Conservation (phyloP, 2,113 vertebrate species). For the Xiphophorus maculatus region DNA sequence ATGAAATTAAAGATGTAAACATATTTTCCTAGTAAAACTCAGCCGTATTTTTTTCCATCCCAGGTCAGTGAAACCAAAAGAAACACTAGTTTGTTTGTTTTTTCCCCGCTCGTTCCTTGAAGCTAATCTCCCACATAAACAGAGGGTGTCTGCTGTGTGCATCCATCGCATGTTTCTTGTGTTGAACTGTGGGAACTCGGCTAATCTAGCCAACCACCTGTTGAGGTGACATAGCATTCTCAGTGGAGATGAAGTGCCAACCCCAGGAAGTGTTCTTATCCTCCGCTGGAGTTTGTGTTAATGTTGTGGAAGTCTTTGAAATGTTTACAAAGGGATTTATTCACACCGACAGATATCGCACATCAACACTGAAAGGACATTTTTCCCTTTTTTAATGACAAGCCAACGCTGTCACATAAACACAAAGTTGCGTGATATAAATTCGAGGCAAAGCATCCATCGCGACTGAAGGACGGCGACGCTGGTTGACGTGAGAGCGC, state of each 20-base stretch:
- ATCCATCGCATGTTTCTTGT: slow-evolving; percentile 13
- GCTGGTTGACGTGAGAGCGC: slow-evolving; percentile 22
- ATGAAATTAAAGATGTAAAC: not conserved
- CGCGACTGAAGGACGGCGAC: slow-evolving; percentile 13
- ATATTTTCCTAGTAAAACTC: not conserved
- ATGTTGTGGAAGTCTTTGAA: slow-evolving; percentile 15
- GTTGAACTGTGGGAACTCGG: slow-evolving; percentile 19
- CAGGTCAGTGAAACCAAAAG: not conserved
- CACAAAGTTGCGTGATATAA: slow-evolving; percentile 7
- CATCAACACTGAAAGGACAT: not conserved
- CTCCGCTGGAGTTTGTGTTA: not conserved
- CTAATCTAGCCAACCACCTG: slow-evolving; percentile 36
- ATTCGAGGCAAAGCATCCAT: not conserved
- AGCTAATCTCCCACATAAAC: slow-evolving; percentile 25
- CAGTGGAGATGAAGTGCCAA: slow-evolving; percentile 19
- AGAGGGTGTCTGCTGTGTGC: not conserved
- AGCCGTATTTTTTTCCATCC: not conserved
- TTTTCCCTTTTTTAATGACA: not conserved
- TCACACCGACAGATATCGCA: slow-evolving; percentile 14
- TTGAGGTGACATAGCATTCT: slow-evolving; percentile 33
- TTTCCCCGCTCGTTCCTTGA: not conserved
- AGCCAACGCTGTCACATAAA: slow-evolving; percentile 4
- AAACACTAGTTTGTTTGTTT: not conserved
- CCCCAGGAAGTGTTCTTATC: slow-evolving; percentile 22
- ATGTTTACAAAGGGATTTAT: not conserved